A percentile compares a stretch with the other conserved stretches of the same genome.
Conservation (phyloP, 2,113 vertebrate genomes). For the Xenotilapia caudafasciata region DNA sequence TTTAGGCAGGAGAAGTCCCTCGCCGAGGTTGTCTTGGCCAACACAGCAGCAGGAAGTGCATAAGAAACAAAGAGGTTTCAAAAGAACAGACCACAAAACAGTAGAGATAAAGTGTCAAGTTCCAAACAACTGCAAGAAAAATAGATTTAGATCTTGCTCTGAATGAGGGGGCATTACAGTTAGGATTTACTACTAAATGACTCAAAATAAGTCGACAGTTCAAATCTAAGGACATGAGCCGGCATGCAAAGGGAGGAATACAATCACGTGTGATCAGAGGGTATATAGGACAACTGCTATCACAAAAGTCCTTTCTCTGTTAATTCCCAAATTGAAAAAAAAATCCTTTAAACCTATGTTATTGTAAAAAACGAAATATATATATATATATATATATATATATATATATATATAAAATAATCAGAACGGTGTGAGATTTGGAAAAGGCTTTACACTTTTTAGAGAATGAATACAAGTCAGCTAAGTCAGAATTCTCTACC, state of each 20-base stretch:
- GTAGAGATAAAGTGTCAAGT: not conserved
- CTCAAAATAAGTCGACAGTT: slow-evolving; percentile 7
- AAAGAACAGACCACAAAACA: not conserved
- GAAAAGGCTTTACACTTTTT: not conserved
- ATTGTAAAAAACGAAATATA: not conserved
- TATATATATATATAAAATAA: accelerated
- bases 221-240: slow-evolving; percentile 20
- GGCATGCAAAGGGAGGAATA: slow-evolving; percentile 11
- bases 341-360: not conserved
- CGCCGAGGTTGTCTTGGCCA: not conserved
- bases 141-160: not conserved
- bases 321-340: not conserved
- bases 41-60: not conserved
- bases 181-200: slow-evolving; percentile 1
- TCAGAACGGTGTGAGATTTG: not conserved
- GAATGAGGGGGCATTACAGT: not conserved
- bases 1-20: not conserved
- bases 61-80: not conserved
- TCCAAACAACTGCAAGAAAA: not conserved
- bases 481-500: not conserved
- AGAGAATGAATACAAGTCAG: not conserved
- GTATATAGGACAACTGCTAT: not conserved
- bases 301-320: not conserved
- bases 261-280: not conserved
- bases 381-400: accelerated